Conservation (phyloP, 1,140 invertebrate genomes). For the Cyclina sinensis region DNA sequence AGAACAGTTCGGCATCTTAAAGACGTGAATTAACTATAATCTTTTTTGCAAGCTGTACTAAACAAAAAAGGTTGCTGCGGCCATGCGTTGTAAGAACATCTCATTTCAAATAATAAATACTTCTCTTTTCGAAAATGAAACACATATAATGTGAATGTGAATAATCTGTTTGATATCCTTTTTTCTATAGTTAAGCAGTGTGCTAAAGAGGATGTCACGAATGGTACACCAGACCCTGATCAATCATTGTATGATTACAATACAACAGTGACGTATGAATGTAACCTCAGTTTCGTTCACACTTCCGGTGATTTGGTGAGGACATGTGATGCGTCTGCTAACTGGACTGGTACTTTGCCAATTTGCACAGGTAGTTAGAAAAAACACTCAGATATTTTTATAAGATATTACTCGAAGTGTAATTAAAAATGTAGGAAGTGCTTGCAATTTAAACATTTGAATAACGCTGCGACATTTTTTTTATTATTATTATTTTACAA, state of each 20-base stretch:
- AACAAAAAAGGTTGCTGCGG: no score
- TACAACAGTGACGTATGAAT: constrained; percentile 52
- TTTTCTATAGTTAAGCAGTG: constrained; percentile 48
- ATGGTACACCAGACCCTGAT: constrained; percentile 16
- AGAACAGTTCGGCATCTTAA: no score
- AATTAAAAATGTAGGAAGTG: no score
- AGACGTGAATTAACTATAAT: no score
- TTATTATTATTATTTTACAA: no score
- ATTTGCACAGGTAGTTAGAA: constrained; percentile 48
- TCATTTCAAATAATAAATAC: neutral
- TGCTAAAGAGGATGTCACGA: constrained; percentile 2
- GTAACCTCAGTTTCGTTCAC: constrained; percentile 33
- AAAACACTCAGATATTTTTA: no score
- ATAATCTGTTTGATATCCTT: neutral
- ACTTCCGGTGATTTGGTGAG: constrained; percentile 28
- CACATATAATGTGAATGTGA: neutral
- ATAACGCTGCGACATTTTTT: no score
- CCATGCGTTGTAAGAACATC: neutral
- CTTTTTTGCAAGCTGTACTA: no score
- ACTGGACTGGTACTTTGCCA: constrained; percentile 47
- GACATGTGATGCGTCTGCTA: constrained; percentile 34
- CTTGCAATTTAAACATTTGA: no score
- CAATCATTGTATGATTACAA: constrained; percentile 33
- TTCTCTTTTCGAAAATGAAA: neutral
- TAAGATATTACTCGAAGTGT: no score